Conservation (phyloP, 2,113 vertebrate genomes). For the Saguinus midas region DNA sequence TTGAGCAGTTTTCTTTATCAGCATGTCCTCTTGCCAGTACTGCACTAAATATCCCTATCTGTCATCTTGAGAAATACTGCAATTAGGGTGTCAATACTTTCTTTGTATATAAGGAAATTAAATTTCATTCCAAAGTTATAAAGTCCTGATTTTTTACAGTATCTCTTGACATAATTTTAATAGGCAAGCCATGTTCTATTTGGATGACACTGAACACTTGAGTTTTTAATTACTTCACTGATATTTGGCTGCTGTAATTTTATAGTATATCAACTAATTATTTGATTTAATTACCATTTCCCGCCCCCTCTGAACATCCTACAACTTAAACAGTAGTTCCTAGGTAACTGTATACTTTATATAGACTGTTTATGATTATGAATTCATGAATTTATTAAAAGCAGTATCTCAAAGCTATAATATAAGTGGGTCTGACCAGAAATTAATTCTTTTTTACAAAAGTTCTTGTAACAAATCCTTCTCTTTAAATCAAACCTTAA, state of each 20-base stretch:
- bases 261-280: background rate
- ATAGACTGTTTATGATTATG: background rate
- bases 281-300: background rate
- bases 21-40: background rate
- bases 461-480: background rate
- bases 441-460: conserved; percentile 23
- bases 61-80: background rate
- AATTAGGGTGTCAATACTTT: background rate
- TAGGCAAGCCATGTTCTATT: background rate
- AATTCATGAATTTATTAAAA: conserved; percentile 60
- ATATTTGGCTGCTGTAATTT: background rate
- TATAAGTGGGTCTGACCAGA: conserved; percentile 2
- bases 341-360: background rate
- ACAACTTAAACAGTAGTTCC: background rate
- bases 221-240: conserved; percentile 5
- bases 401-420: conserved; percentile 42
- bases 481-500: conserved; percentile 39
- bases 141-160: background rate
- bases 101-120: background rate
- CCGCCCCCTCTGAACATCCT: background rate
- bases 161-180: background rate
- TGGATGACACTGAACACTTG: background rate
- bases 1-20: background rate
- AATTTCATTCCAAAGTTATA: background rate
- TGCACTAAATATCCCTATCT: background rate